Evolutionary conservation across 2,113 vertebrate genomes (phyloP).

Genomic region (Rhea pennata): DNA sequence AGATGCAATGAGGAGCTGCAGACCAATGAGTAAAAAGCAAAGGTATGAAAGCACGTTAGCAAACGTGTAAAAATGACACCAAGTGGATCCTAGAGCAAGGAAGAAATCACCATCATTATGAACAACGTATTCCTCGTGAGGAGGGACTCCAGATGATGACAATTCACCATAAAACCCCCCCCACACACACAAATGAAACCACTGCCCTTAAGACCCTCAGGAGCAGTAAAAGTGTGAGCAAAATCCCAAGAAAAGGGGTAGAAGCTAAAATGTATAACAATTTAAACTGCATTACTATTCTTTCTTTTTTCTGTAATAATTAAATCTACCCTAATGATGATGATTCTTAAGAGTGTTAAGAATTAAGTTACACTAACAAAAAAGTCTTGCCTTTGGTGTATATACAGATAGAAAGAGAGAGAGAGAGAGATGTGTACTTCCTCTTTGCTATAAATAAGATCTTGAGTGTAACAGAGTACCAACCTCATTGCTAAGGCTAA

Average conservation of each 20-base stretch:
- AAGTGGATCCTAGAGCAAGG: neutral
- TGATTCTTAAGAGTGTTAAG: neutral
- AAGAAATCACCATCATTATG: neutral
- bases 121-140: neutral
- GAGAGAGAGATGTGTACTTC: neutral
- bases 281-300: neutral
- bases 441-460: neutral
- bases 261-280: neutral
- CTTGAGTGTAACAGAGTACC: neutral
- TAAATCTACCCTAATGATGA: neutral
- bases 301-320: neutral
- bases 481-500: neutral
- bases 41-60: neutral
- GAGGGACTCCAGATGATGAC: neutral
- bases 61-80: neutral
- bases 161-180: neutral
- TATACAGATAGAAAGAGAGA: accelerated
- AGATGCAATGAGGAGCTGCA: neutral
- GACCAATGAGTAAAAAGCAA: neutral
- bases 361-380: neutral
- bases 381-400: neutral
- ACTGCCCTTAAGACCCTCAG: neutral
- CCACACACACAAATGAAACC: neutral
- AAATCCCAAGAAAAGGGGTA: neutral
- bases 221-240: neutral